Evolutionary conservation across 2,797 vertebrate species (phyloP).

Genomic region (Enteromius trimaculatus): DNA sequence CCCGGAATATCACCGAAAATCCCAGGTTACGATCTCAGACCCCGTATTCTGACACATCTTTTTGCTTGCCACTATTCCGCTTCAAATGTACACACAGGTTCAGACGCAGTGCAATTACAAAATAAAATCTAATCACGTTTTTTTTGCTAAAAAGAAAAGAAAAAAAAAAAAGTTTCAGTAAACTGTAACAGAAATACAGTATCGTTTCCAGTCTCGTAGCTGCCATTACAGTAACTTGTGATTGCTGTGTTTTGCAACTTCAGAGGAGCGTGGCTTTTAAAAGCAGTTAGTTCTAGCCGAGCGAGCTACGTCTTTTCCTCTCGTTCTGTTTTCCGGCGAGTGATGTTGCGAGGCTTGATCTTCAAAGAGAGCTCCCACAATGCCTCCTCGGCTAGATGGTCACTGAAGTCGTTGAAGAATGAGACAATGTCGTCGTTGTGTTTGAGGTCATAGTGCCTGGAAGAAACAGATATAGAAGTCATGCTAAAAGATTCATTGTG

Average conservation of each 20-base stretch:
- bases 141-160: conserved; percentile 18
- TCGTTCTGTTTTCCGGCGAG: conserved; percentile 90
- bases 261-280: background rate
- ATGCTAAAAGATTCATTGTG: background rate
- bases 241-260: conserved; percentile 40
- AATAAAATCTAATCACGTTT: conserved; percentile 14
- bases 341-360: conserved; percentile 95
- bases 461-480: conserved; percentile 7
- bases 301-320: conserved; percentile 92
- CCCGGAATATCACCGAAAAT: background rate
- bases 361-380: conserved; percentile 99
- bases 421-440: conserved; percentile 95
- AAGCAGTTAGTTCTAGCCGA: conserved; percentile 10
- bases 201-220: conserved; percentile 57
- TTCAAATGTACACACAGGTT: conserved; percentile 32
- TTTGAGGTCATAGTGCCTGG: conserved; percentile 95
- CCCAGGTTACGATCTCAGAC: conserved; percentile 19
- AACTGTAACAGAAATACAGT: conserved; percentile 57
- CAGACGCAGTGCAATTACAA: conserved; percentile 48
- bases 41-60: conserved; percentile 19
- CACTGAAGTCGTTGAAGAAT: conserved; percentile 99
- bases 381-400: conserved; percentile 97
- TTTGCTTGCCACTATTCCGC: conserved; percentile 23
- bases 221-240: conserved; percentile 59
- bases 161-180: conserved; percentile 54